Percentiles rank a stretch among this genome's conserved stretches.
These are phyloP conservation scores for Leptodactylus fuscus DNA, from an alignment of 2,113 vertebrate genomes.

Conservation along the genomic window DNA sequence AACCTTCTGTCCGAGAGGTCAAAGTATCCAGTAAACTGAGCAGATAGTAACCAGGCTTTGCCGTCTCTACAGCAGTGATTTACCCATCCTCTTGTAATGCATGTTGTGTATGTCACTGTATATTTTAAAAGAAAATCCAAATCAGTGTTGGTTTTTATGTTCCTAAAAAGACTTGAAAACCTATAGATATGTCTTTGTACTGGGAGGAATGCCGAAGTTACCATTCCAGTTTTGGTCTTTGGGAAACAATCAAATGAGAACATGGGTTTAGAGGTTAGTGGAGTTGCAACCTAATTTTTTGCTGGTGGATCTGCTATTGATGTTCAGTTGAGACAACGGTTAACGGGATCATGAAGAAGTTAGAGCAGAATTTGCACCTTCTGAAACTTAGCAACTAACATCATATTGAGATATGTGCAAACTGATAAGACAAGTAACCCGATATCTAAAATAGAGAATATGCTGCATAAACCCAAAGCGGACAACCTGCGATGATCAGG, in stretches of 20 bases:
- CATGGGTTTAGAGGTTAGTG: not conserved
- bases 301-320: not conserved
- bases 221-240: slow-evolving; percentile 14
- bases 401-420: not conserved
- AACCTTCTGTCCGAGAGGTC: slow-evolving; percentile 80
- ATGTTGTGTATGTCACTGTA: slow-evolving; percentile 78
- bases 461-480: not conserved
- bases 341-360: not conserved
- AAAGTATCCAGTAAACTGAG: slow-evolving; percentile 94
- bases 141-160: slow-evolving; percentile 73
- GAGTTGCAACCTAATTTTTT: not conserved
- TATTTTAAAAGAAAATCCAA: slow-evolving; percentile 69
- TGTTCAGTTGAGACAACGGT: not conserved
- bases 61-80: slow-evolving; percentile 65
- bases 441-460: not conserved
- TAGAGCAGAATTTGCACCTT: not conserved
- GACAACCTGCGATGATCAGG: not conserved
- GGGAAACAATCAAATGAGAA: not conserved
- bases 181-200: slow-evolving; percentile 33
- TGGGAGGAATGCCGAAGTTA: not conserved
- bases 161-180: slow-evolving; percentile 68
- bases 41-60: slow-evolving; percentile 85
- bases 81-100: slow-evolving; percentile 68
- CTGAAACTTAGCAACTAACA: not conserved
- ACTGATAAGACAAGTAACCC: not conserved